Percentiles rank a stretch among this genome's conserved stretches.
phyloP scores from a whole-genome alignment of 1,140 invertebrate genomes.

The Drosophila varians region DNA sequence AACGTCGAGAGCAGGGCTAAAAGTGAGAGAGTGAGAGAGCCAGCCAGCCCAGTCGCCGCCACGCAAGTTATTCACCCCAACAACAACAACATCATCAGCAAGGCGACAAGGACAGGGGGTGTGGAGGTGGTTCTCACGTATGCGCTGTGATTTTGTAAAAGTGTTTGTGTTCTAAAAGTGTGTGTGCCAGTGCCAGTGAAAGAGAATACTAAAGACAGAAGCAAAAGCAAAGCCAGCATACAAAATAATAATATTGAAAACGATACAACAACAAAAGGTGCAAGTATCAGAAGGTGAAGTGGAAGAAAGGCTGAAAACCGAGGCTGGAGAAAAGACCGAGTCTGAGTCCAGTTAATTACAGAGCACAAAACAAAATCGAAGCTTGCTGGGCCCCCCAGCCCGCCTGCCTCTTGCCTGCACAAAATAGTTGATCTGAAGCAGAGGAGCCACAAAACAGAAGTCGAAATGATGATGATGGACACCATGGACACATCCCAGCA shows the following conservation, averaged over 20 bases:
- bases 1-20: constrained; percentile 57
- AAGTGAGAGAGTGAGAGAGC: constrained; percentile 59
- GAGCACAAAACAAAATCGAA: constrained; percentile 71
- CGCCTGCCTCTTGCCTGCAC: neutral
- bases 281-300: constrained; percentile 26
- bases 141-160: constrained; percentile 63
- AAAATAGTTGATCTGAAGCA: constrained; percentile 24
- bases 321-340: constrained; percentile 20
- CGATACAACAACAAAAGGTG: constrained; percentile 62
- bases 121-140: constrained; percentile 63
- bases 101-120: constrained; percentile 16
- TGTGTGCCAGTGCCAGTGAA: constrained; percentile 30
- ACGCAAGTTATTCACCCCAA: constrained; percentile 79
- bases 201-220: constrained; percentile 58
- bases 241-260: constrained; percentile 80
- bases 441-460: constrained; percentile 12
- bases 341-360: constrained; percentile 67
- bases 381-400: constrained; percentile 22
- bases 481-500: constrained; percentile 57
- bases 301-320: constrained; percentile 31
- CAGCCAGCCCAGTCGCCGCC: constrained; percentile 66
- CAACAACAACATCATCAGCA: constrained; percentile 57
- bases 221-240: constrained; percentile 47
- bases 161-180: constrained; percentile 12
- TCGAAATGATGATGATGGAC: constrained; percentile 83